These are phyloP conservation scores for Sylvia borin DNA, from an alignment of 2,797 vertebrate genomes.

Conservation along the genomic window DNA sequence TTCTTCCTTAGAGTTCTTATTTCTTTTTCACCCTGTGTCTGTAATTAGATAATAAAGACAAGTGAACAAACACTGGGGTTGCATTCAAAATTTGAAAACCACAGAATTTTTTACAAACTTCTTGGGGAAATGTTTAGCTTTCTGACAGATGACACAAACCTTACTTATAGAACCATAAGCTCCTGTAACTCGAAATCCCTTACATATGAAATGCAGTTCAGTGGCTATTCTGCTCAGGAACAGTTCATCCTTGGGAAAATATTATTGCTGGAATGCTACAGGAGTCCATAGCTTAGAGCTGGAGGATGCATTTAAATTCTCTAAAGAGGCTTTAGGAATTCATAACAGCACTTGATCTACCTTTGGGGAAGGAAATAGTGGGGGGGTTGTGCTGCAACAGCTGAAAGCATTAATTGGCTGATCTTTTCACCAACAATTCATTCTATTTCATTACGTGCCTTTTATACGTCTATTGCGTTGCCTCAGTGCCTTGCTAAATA, in stretches of 20 bases:
- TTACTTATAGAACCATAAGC: not conserved
- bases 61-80: not conserved
- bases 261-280: slow-evolving; percentile 22
- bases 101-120: not conserved
- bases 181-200: slow-evolving; percentile 24
- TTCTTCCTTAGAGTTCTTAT: not conserved
- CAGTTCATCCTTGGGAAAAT: slow-evolving; percentile 53
- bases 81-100: not conserved
- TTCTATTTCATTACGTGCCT: not conserved
- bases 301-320: slow-evolving; percentile 42
- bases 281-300: slow-evolving; percentile 23
- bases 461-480: slow-evolving; percentile 5
- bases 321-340: slow-evolving; percentile 43
- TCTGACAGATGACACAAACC: not conserved
- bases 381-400: not conserved
- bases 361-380: not conserved
- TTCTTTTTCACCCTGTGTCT: not conserved
- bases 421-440: slow-evolving; percentile 13
- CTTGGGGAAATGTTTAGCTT: not conserved
- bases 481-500: not conserved
- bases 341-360: slow-evolving; percentile 20
- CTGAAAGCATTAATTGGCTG: slow-evolving; percentile 36
- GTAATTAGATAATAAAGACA: not conserved
- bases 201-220: slow-evolving; percentile 7
- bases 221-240: slow-evolving; percentile 26